phyloP scores from a whole-genome alignment of 2,113 vertebrate genomes.

The Ranitomeya imitator region DNA sequence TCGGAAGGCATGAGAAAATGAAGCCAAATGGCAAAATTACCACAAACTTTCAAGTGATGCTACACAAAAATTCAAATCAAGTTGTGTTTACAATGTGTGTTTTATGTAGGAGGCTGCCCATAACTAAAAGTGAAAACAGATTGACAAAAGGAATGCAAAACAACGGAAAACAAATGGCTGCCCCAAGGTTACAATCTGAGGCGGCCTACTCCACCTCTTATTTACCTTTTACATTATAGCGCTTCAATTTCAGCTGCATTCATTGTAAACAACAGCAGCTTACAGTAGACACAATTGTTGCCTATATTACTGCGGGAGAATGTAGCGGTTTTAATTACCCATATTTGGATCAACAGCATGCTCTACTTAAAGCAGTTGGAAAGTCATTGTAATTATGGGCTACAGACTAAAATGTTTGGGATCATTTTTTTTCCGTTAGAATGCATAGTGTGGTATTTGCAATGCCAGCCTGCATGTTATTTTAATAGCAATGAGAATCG shows the following conservation, averaged over 20 bases:
- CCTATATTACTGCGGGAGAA: constrained; percentile 10
- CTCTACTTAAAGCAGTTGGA: background rate
- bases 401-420: background rate
- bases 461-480: background rate
- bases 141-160: constrained; percentile 61
- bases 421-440: background rate
- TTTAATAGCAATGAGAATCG: background rate
- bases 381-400: background rate
- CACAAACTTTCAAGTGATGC: constrained; percentile 64
- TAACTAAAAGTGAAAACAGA: constrained; percentile 69
- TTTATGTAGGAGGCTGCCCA: constrained; percentile 62
- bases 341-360: background rate
- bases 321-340: constrained; percentile 8
- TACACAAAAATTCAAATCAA: constrained; percentile 64
- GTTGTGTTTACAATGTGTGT: constrained; percentile 62
- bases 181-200: constrained; percentile 54
- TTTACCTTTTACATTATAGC: constrained; percentile 39
- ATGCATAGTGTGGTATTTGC: background rate
- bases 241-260: constrained; percentile 12
- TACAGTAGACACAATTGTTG: constrained; percentile 33
- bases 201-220: constrained; percentile 41
- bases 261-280: constrained; percentile 23
- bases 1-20: constrained; percentile 62
- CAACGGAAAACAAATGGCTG: constrained; percentile 61
- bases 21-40: constrained; percentile 62